phyloP scores from a whole-genome alignment of 2,888 invertebrate species.

The Cheilosia soror region DNA sequence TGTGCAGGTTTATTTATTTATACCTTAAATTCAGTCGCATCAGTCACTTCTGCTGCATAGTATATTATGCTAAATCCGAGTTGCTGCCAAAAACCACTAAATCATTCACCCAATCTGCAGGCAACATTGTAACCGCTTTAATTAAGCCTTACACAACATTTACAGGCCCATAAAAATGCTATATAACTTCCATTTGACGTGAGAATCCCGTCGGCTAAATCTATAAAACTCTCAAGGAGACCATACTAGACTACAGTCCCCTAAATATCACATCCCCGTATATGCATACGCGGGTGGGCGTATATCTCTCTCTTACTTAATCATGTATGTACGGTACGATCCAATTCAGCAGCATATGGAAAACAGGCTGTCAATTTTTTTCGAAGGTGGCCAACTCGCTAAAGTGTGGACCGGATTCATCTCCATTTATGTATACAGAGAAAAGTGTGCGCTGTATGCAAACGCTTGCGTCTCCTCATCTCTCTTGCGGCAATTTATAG shows the following conservation, averaged over 20 bases:
- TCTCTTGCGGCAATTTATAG: slow-evolving; percentile 51
- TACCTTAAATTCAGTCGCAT: too few species aligned
- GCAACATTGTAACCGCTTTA: slow-evolving; percentile 39
- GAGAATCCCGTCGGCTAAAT: slow-evolving; percentile 46
- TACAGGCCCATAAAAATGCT: slow-evolving; percentile 31
- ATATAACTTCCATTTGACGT: slow-evolving; percentile 24
- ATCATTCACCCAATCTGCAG: slow-evolving; percentile 4
- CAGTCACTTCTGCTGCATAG: background rate
- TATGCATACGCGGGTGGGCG: slow-evolving; percentile 49
- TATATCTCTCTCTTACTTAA: slow-evolving; percentile 46
- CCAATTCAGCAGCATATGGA: slow-evolving; percentile 56
- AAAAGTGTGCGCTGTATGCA: slow-evolving; percentile 1
- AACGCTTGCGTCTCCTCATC: slow-evolving; percentile 16
- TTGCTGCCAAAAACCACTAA: background rate
- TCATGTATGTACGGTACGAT: slow-evolving; percentile 22
- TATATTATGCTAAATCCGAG: background rate
- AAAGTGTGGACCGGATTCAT: slow-evolving; percentile 59
- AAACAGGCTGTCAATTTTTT: slow-evolving; percentile 61
- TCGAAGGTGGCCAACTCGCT: slow-evolving; percentile 67
- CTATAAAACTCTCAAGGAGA: slow-evolving; percentile 23
- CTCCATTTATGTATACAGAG: slow-evolving; percentile 15
- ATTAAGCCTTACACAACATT: slow-evolving; percentile 43
- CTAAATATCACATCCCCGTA: slow-evolving; percentile 4
- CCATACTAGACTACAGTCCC: slow-evolving; percentile 9
- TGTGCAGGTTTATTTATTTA: too few species aligned